These are phyloP conservation scores for Empidonax traillii DNA, from an alignment of 2,113 vertebrate species.

Conservation along the genomic window DNA sequence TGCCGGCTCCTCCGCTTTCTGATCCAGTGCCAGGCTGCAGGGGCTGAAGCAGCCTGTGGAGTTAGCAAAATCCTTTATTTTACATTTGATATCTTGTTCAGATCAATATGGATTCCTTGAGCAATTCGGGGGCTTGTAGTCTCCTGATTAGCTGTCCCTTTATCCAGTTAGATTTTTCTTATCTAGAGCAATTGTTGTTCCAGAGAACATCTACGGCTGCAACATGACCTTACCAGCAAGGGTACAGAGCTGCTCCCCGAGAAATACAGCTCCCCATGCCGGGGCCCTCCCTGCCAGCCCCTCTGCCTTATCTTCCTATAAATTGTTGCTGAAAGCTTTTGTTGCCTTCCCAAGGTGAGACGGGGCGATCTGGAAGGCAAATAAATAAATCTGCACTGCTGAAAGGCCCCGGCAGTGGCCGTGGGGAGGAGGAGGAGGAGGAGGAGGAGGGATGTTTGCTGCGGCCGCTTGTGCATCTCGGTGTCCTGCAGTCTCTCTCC, in stretches of 20 bases:
- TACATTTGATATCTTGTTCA: constrained; percentile 27
- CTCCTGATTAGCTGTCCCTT: constrained; percentile 49
- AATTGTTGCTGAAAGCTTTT: constrained; percentile 60
- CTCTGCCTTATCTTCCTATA: constrained; percentile 9
- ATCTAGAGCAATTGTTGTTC: constrained; percentile 29
- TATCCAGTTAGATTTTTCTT: constrained; percentile 44
- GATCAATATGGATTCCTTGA: constrained; percentile 38
- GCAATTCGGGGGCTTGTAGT: constrained; percentile 2
- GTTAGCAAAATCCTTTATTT: constrained; percentile 43
- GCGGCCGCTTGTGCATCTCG: not conserved
- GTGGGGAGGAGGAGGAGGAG: not conserved
- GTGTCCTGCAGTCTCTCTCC: not conserved
- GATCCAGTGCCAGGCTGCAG: constrained; percentile 14
- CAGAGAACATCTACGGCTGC: not conserved
- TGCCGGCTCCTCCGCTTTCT: not conserved
- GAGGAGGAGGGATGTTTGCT: not conserved
- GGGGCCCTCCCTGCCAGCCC: not conserved
- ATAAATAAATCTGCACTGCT: constrained; percentile 43
- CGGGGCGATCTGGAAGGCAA: constrained; percentile 27
- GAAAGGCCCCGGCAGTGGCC: not conserved
- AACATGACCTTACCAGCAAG: constrained; percentile 2
- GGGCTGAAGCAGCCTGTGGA: constrained; percentile 1
- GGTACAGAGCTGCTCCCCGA: not conserved
- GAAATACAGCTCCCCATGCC: constrained; percentile 10
- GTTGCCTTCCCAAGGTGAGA: constrained; percentile 65